Evolutionary conservation across 2,888 invertebrate species (phyloP).

Genomic region (Microctonus brassicae): DNA sequence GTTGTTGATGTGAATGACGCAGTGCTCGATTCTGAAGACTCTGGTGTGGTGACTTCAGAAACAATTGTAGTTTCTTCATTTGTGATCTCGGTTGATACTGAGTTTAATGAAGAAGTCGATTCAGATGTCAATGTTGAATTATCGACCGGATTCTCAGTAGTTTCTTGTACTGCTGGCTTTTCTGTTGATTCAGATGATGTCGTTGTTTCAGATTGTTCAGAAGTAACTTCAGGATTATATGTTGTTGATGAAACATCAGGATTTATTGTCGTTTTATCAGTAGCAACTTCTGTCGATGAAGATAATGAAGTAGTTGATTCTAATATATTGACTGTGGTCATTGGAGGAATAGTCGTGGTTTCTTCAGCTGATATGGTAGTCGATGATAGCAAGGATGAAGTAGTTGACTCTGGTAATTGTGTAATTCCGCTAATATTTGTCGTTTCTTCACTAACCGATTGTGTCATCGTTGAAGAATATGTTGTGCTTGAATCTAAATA

Average conservation of each 20-base stretch:
- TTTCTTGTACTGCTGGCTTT: not conserved
- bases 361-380: not conserved
- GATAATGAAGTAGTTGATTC: not conserved
- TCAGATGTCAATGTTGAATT: not conserved
- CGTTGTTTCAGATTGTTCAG: not conserved
- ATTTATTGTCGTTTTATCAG: not conserved
- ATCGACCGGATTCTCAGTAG: no score
- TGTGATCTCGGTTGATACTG: not conserved
- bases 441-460: not conserved
- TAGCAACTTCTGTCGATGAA: not conserved
- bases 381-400: not conserved
- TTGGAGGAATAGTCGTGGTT: not conserved
- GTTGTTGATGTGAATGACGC: no score
- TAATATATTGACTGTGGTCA: not conserved
- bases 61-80: not conserved
- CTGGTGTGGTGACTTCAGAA: not conserved
- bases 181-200: not conserved
- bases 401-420: not conserved
- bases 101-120: not conserved
- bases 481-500: no score
- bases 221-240: not conserved
- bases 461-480: not conserved
- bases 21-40: not conserved
- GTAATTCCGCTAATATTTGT: not conserved
- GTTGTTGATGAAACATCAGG: no score